Conservation (phyloP, 2,888 invertebrate genomes). For the Meloe dianella region DNA sequence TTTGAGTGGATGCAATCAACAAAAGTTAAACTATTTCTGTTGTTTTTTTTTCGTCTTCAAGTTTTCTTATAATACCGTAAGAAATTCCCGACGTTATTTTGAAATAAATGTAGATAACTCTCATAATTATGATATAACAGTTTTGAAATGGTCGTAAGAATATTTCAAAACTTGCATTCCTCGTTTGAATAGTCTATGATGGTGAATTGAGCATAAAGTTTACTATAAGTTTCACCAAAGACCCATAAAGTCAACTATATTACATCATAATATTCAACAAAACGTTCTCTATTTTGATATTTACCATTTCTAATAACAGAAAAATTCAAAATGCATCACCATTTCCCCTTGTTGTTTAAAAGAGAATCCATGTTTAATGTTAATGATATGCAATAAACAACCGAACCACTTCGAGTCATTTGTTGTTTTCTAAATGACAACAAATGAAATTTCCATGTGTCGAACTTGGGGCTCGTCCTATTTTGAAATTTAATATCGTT, state of each 20-base stretch:
- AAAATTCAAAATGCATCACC: neutral
- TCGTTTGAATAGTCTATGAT: neutral
- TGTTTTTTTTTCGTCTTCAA: no score
- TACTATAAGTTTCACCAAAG: slow-evolving; percentile 2
- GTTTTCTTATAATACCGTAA: slow-evolving; percentile 16
- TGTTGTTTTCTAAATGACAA: slow-evolving; percentile 19
- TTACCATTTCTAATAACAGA: neutral
- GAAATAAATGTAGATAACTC: neutral
- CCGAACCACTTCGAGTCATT: slow-evolving; percentile 14
- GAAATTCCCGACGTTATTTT: neutral
- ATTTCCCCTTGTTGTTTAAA: neutral
- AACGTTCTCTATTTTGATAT: neutral
- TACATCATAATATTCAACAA: slow-evolving; percentile 2
- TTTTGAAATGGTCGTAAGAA: neutral
- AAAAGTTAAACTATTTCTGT: no score
- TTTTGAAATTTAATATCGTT: slow-evolving; percentile 29
- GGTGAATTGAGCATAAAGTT: slow-evolving; percentile 2
- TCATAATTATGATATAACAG: neutral
- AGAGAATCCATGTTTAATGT: neutral
- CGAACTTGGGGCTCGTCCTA: slow-evolving; percentile 14
- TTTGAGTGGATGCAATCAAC: slow-evolving; percentile 46
- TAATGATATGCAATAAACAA: neutral
- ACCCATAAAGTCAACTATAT: slow-evolving; percentile 7
- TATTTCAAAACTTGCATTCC: neutral
- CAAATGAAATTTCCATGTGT: slow-evolving; percentile 29